phyloP scores from a whole-genome alignment of 2,888 invertebrate genomes.

The Tholera decimalis region DNA sequence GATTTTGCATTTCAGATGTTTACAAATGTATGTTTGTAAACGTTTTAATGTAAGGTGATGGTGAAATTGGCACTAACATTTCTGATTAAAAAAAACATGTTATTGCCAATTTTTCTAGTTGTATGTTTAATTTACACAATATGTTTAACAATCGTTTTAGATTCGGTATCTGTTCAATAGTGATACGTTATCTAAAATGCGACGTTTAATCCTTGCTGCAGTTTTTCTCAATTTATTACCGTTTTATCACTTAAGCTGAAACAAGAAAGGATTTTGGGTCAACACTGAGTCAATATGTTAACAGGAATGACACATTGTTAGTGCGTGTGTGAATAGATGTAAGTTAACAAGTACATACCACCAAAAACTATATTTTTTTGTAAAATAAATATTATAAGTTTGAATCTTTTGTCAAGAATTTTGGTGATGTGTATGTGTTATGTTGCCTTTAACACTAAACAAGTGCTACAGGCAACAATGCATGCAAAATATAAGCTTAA shows the following conservation, averaged over 20 bases:
- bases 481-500: conserved; percentile 85
- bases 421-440: conserved; percentile 71
- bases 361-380: too few species aligned
- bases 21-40: conserved; percentile 72
- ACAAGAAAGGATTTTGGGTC: conserved; percentile 61
- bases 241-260: neutral
- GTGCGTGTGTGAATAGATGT: conserved; percentile 84
- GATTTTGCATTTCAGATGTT: conserved; percentile 64
- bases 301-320: conserved; percentile 87
- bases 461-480: conserved; percentile 75
- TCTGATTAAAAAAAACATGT: conserved; percentile 1
- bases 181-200: conserved; percentile 59
- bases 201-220: conserved; percentile 59
- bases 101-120: conserved; percentile 76
- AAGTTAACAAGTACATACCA: conserved; percentile 72
- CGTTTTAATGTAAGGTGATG: conserved; percentile 81
- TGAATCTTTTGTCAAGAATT: neutral
- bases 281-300: conserved; percentile 69
- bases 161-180: conserved; percentile 68
- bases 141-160: conserved; percentile 75
- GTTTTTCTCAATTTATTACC: conserved; percentile 6
- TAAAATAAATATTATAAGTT: too few species aligned
- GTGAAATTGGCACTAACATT: conserved; percentile 75
- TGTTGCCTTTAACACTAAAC: conserved; percentile 72
- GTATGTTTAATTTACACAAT: conserved; percentile 79